These are phyloP conservation scores for Mionectes macconnelli DNA, from an alignment of 2,113 vertebrate species.

Conservation along the genomic window DNA sequence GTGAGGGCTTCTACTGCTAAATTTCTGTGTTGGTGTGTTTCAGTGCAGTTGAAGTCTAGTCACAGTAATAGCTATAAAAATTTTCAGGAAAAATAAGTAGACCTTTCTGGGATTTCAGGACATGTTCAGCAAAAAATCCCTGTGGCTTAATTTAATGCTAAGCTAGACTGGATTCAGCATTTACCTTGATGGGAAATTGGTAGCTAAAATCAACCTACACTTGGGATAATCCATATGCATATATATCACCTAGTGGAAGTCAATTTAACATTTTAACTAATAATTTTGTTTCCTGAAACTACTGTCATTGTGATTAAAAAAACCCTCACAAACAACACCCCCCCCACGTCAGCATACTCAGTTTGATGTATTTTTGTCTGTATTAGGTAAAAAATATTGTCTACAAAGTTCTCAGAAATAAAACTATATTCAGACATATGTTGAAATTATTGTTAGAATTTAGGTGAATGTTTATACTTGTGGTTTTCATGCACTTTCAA, in stretches of 20 bases:
- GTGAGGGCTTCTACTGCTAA: neutral
- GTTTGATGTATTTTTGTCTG: neutral
- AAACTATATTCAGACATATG: neutral
- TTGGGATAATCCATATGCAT: neutral
- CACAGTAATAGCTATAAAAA: neutral
- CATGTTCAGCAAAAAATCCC: neutral
- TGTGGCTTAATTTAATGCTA: neutral
- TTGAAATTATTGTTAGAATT: neutral
- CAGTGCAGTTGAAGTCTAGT: neutral
- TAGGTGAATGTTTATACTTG: neutral
- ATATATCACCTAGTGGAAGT: neutral
- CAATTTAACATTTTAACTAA: neutral
- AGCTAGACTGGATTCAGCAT: neutral
- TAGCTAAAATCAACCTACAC: neutral
- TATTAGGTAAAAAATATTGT: neutral
- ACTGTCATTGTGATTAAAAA: neutral
- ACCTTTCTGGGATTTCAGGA: neutral
- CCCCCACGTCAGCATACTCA: neutral
- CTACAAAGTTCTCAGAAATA: neutral
- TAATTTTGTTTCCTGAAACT: neutral
- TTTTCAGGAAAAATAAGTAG: neutral
- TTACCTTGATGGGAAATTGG: neutral
- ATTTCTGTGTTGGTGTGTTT: neutral
- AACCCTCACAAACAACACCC: fast-evolving
- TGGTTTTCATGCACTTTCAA: neutral